Evolutionary conservation across 2,113 vertebrate species (phyloP), one percentile per base, ranked within the genome.

Genomic region (Megaceryle torquata): DNA sequence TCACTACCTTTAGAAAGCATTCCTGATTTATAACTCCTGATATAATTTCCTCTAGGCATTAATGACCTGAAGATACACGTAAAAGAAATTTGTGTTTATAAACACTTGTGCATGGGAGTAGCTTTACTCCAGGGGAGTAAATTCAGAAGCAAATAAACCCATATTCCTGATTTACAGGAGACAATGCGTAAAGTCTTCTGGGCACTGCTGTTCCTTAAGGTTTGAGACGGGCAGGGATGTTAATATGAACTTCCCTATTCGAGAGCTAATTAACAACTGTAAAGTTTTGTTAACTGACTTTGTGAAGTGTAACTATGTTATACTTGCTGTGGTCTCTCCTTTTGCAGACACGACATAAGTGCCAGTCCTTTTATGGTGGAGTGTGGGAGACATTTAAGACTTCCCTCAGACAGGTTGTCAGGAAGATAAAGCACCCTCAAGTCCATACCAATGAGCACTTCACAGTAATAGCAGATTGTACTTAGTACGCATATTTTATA

Each of bases 401-500:
- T 91, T 88, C 48, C 26, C 53, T 70, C 60, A 87, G 85, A 68
- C 67, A 81, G 56, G 51, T 61, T 96, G 74, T 92, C 88, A 89
- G 71, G 69, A 96, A 95, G 91, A 96, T 51, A 82, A 95, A 96
- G 71, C 20, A 68, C 77, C 18, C 56, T 76, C 53, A 88, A 89
- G 78, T 78, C 86, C 39, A 65, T 81, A 92, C 43, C 61, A 95
- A 89, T 92, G 54, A 94, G 77, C 41, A 70, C 76, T 91, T 91
- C 54, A 84, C 96, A 95, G 89, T 83, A 82, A 87, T 21, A 95
- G 93, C 86, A 95, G 95, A 97, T 37, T 95, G 67, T 82, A 87
- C 56, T 96, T 84, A 95, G 90, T 37, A 92, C 53, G 64, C 74
- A 77, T 80, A 94, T 86, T 88, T 96, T 94, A 93, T 60, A 92